A percentile compares a stretch with the other conserved stretches of the same genome.
These are phyloP conservation scores for Buathra laborator DNA, from an alignment of 2,888 invertebrate species.

Conservation along the genomic window DNA sequence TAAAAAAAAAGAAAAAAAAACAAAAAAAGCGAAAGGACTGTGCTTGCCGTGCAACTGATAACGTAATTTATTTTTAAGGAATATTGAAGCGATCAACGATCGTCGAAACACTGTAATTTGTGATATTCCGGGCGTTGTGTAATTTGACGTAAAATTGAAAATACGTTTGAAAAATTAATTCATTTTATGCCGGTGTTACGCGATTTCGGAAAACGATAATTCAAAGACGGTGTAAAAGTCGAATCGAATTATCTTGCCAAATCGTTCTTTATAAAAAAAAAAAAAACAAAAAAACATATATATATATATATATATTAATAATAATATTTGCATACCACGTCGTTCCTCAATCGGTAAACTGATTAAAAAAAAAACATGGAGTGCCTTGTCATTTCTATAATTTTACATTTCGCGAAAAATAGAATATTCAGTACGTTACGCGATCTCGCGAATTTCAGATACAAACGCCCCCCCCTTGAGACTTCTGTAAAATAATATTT, in stretches of 20 bases:
- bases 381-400: conserved; percentile 64
- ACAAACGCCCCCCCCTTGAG: neutral
- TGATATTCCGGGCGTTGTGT: conserved; percentile 45
- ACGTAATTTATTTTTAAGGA: conserved; percentile 42
- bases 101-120: conserved; percentile 41
- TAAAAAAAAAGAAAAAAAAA: conserved; percentile 17
- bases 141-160: conserved; percentile 14
- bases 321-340: conserved; percentile 28
- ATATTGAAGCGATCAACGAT: conserved; percentile 31
- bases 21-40: too few relatives aligned
- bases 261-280: conserved; percentile 24
- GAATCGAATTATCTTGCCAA: conserved; percentile 34
- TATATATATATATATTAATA: neutral
- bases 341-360: conserved; percentile 60
- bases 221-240: conserved; percentile 9
- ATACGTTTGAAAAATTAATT: conserved; percentile 20
- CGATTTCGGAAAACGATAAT: conserved; percentile 20
- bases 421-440: conserved; percentile 15
- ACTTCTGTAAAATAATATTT: conserved; percentile 31
- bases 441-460: conserved; percentile 5
- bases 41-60: conserved; percentile 34
- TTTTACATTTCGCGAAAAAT: conserved; percentile 44
- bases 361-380: conserved; percentile 56
- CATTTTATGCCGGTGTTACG: conserved; percentile 25
- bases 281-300: neutral